Percentiles rank a stretch among this genome's conserved stretches.
These are phyloP conservation scores for Notothenia rossii DNA, from an alignment of 2,113 vertebrate genomes.

Conservation along the genomic window DNA sequence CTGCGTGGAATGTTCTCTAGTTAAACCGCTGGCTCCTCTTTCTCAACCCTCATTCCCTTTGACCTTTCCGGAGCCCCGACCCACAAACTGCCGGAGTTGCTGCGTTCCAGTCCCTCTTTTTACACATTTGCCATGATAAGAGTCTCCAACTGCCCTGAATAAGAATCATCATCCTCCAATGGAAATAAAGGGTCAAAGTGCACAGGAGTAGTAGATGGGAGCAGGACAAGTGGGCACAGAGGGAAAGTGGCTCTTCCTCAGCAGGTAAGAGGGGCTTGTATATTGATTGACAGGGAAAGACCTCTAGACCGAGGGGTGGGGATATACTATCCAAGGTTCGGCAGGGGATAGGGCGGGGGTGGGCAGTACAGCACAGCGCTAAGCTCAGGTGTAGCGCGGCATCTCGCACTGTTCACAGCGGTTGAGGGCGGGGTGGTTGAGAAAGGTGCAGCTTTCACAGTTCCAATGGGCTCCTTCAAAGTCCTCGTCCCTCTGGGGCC, in stretches of 20 bases:
- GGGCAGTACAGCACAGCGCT: conserved; percentile 42
- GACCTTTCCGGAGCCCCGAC: conserved; percentile 43
- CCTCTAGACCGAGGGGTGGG: conserved; percentile 42
- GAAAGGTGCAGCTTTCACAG: conserved; percentile 98
- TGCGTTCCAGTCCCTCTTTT: conserved; percentile 46
- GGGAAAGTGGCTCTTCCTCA: conserved; percentile 74
- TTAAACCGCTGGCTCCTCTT: conserved; percentile 60
- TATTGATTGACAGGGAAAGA: conserved; percentile 62
- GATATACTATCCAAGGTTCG: conserved; percentile 66
- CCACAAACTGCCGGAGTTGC: conserved; percentile 33
- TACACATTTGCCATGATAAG: conserved; percentile 37
- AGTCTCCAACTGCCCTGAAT: conserved; percentile 51
- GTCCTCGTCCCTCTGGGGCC: conserved; percentile 93
- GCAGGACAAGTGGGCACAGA: conserved; percentile 46
- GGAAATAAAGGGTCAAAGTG: conserved; percentile 75
- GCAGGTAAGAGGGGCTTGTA: conserved; percentile 72
- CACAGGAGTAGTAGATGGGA: conserved; percentile 64
- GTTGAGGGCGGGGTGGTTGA: conserved; percentile 98
- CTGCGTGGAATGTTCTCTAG: conserved; percentile 79
- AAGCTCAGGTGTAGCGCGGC: conserved; percentile 95
- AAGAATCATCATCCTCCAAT: conserved; percentile 56
- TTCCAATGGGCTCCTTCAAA: conserved; percentile 98
- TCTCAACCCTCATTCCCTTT: conserved; percentile 17
- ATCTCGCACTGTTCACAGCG: conserved; percentile 99
- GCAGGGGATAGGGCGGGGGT: conserved; percentile 22